phyloP scores from a whole-genome alignment of 2,888 invertebrate genomes.

The Callyntrura sp. region DNA sequence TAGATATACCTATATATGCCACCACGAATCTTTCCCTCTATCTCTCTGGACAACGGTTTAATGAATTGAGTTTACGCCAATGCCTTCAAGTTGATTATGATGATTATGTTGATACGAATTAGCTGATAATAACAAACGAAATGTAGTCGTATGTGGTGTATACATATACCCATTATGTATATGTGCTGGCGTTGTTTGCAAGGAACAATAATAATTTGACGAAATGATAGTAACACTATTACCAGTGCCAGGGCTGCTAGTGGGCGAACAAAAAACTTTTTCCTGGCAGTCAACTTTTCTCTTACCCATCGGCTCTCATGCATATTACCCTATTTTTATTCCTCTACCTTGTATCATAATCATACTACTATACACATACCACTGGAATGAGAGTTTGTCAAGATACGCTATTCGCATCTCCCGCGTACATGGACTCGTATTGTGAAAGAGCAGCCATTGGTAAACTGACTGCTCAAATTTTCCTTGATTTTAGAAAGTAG shows the following conservation, averaged over 20 bases:
- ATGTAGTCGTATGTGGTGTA: too few relatives aligned
- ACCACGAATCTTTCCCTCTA: not conserved
- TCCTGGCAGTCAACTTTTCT: constrained; percentile 53
- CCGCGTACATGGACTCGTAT: not conserved
- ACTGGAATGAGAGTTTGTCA: not conserved
- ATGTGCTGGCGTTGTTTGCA: too few relatives aligned
- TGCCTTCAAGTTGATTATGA: not conserved
- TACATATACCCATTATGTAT: too few relatives aligned
- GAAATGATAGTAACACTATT: not conserved
- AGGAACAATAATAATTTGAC: not conserved
- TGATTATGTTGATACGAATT: too few relatives aligned
- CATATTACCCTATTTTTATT: constrained; percentile 14
- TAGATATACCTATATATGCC: not conserved
- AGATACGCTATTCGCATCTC: not conserved
- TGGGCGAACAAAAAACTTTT: constrained; percentile 39
- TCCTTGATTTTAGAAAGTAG: constrained; percentile 66
- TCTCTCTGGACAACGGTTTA: not conserved
- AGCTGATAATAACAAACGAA: too few relatives aligned
- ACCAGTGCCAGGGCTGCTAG: not conserved
- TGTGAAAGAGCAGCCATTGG: constrained; percentile 4
- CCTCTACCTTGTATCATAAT: not conserved
- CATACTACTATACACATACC: not conserved
- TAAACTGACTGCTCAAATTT: constrained; percentile 53
- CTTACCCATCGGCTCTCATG: constrained; percentile 53
- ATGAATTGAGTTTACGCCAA: not conserved